A percentile compares a stretch with the other conserved stretches of the same genome.
Conservation (phyloP, 2,797 vertebrate species). For the Crax fasciolata region DNA sequence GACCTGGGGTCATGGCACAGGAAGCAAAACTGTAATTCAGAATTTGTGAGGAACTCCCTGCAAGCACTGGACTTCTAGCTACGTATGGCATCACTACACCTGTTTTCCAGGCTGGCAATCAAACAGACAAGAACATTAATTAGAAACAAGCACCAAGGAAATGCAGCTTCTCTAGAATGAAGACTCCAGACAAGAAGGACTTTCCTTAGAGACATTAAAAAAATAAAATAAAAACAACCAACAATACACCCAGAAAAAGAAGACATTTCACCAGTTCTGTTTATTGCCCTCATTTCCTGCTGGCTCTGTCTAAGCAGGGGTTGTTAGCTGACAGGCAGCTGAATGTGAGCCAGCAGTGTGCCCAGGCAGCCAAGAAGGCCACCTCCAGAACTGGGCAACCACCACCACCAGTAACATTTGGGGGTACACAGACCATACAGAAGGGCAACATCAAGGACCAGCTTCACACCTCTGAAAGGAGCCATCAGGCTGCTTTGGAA, state of each 20-base stretch:
- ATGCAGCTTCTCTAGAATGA: background rate
- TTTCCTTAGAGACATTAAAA: background rate
- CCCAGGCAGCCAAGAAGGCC: background rate
- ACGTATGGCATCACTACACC: conserved; percentile 69
- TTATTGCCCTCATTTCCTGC: background rate
- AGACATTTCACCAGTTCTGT: background rate
- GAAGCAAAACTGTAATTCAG: conserved; percentile 89
- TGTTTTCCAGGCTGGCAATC: conserved; percentile 65
- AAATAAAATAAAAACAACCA: background rate
- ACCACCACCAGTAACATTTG: background rate
- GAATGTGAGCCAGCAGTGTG: too few species aligned
- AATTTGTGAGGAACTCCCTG: conserved; percentile 74
- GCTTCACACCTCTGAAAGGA: background rate
- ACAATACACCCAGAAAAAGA: background rate
- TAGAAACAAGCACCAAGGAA: background rate
- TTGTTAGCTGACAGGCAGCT: too few species aligned
- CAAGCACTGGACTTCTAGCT: conserved; percentile 39
- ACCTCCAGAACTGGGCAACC: background rate
- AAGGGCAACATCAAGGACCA: background rate
- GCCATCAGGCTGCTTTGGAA: background rate
- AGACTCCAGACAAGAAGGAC: background rate
- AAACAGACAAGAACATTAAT: conserved; percentile 2
- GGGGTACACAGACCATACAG: background rate
- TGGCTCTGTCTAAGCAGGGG: background rate
- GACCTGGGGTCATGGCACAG: conserved; percentile 83